Base-by-base conservation (phyloP, 1,140 invertebrate species). In the Araneus ventricosus region DNA sequence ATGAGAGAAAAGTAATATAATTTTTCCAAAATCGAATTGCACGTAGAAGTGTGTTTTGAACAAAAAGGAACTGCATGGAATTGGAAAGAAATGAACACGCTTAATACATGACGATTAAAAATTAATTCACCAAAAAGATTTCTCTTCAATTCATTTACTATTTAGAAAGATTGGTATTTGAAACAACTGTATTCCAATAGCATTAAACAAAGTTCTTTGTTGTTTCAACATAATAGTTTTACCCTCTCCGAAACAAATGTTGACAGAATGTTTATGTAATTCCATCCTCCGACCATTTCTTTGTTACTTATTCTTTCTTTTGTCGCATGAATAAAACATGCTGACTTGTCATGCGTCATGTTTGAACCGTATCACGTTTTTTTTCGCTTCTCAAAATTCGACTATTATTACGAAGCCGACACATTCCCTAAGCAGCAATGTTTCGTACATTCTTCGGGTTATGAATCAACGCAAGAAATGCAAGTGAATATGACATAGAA, bases 401-500 rank as follows among this genome's bases (percentile, higher is more conserved):
- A 20, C 67, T 75, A 30, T 17, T 75, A 75, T 75, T 75, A 75
- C 67, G 34, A 75, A 75, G 30, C 27, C 30, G 14, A 4, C 3
- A 4, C 30, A 75, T 75, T 75, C 67, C 67, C 67, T 20, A 34
- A 75, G 30, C 67, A 75, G 67, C 67, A 75, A 75, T 75, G 67
- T 75, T 75, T 75, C 67, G 67, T 34, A 75, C 34, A 75, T 75
- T 75, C 67, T 30, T 34, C 30, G 10, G 67, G 67, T 75, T 75
- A 75, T 75, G 67, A 75, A 75, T 75, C 67, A 75, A 75, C 27
- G 30, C 41, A 30, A 75, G 20, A 34, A 30, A 34, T 17, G 67
- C 67, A 75, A 75, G 30, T 30, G 27, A 75, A 75, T 75, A 75
- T 75, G 67, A 75, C 67, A 75, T 75, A 27, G 27, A 75, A 75